Percentiles rank a stretch among this genome's conserved stretches.
Conservation (phyloP, 2,888 invertebrate species). For the Plagiodera versicolora region DNA sequence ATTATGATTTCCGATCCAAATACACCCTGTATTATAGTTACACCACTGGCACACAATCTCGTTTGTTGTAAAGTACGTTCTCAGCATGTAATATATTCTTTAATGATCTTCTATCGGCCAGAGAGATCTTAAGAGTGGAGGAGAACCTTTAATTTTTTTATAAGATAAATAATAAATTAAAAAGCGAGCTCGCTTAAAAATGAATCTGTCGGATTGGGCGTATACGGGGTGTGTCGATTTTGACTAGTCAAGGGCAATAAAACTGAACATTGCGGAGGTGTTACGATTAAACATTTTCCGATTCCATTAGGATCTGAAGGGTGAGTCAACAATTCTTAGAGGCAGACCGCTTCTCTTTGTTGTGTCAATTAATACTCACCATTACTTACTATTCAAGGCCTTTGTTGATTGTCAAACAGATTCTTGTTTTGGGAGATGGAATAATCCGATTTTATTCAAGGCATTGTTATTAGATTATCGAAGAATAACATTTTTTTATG, state of each 20-base stretch:
- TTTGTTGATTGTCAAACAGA: not conserved
- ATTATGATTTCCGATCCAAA: not conserved
- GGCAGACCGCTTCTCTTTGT: not conserved
- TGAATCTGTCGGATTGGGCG: conserved; percentile 41
- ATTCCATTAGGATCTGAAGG: conserved; percentile 22
- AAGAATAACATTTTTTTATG: too few relatives aligned
- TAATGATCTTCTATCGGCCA: conserved; percentile 53
- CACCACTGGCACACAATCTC: conserved; percentile 28
- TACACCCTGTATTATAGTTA: conserved; percentile 10
- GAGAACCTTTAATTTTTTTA: conserved; percentile 47
- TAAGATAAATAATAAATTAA: conserved; percentile 50
- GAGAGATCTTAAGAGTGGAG: conserved; percentile 50
- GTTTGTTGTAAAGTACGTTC: conserved; percentile 49
- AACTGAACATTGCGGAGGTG: conserved; percentile 29
- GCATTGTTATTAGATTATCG: too few relatives aligned
- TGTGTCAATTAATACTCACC: not conserved
- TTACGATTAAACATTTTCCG: conserved; percentile 25
- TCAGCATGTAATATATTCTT: conserved; percentile 54
- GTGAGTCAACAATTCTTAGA: conserved; percentile 4
- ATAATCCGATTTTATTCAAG: too few relatives aligned
- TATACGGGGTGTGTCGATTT: conserved; percentile 45
- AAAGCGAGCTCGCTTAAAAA: conserved; percentile 41
- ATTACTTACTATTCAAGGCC: not conserved
- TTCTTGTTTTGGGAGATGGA: too few relatives aligned
- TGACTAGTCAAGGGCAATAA: conserved; percentile 38